A percentile compares a stretch with the other conserved stretches of the same genome.
Conservation (phyloP, 2,888 invertebrate species). For the Ischnus inquisitorius region DNA sequence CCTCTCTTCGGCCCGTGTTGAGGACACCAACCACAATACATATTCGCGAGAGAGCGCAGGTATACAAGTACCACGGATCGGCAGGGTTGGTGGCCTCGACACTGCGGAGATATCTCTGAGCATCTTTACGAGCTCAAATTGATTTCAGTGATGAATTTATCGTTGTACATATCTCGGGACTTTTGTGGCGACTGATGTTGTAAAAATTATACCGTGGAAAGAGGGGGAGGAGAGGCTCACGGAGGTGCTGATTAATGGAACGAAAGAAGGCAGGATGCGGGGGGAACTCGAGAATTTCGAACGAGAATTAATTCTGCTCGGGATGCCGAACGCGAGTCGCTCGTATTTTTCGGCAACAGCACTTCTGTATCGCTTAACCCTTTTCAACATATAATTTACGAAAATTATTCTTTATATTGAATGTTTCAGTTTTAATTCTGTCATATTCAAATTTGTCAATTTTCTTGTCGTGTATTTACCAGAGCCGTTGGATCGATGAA, state of each 20-base stretch:
- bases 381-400: too few relatives aligned
- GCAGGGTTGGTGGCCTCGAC: conserved; percentile 17
- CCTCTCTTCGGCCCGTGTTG: background rate
- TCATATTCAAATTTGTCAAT: too few relatives aligned
- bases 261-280: background rate
- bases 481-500: too few relatives aligned
- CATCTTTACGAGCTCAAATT: conserved; percentile 61
- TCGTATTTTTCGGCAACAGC: too few relatives aligned
- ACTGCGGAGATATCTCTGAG: conserved; percentile 16
- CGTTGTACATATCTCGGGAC: conserved; percentile 35
- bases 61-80: background rate
- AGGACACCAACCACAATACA: conserved; percentile 6
- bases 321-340: too few relatives aligned
- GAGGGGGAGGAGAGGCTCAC: too few relatives aligned
- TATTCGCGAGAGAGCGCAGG: conserved; percentile 4
- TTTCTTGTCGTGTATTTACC: too few relatives aligned
- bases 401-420: too few relatives aligned
- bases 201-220: conserved; percentile 10
- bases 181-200: background rate
- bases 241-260: background rate
- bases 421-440: too few relatives aligned
- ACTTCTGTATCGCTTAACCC: too few relatives aligned
- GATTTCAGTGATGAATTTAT: conserved; percentile 61
- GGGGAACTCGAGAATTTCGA: too few relatives aligned
- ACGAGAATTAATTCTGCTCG: too few relatives aligned